Conservation (phyloP, 1,140 invertebrate species). For the Caenorhabditis briggsae region DNA sequence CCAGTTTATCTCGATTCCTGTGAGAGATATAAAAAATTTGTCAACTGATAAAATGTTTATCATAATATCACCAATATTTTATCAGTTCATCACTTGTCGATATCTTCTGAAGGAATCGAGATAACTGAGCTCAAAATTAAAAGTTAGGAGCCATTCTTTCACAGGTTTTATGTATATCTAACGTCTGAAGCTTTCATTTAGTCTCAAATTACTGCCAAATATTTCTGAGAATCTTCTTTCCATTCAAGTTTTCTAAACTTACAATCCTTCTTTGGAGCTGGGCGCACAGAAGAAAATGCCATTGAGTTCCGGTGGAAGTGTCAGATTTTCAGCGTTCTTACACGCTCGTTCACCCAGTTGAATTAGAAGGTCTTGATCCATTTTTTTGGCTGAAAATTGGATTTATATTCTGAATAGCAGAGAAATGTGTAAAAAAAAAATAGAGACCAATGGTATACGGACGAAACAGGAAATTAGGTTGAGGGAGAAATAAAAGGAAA, state of each 20-base stretch:
- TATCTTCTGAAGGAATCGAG: too few relatives aligned
- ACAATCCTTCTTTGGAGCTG: slow-evolving; percentile 17
- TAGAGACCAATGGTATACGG: background rate
- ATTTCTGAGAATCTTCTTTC: too few relatives aligned
- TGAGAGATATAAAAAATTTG: too few relatives aligned
- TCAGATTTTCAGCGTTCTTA: slow-evolving; percentile 31
- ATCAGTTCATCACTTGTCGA: too few relatives aligned
- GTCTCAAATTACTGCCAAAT: too few relatives aligned
- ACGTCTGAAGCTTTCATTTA: too few relatives aligned
- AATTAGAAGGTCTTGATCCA: slow-evolving; percentile 28
- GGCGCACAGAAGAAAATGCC: slow-evolving; percentile 41
- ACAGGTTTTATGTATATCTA: too few relatives aligned
- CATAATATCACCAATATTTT: too few relatives aligned
- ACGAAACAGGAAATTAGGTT: background rate
- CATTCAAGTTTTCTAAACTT: background rate
- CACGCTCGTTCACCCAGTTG: slow-evolving; percentile 41
- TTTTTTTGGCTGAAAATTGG: background rate
- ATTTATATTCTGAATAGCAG: background rate
- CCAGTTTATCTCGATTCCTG: too few relatives aligned
- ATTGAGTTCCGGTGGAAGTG: slow-evolving; percentile 13
- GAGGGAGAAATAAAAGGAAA: background rate
- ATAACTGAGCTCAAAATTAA: too few relatives aligned
- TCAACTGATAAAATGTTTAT: too few relatives aligned
- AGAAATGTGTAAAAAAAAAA: background rate
- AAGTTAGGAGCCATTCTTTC: too few relatives aligned